Percentiles rank a stretch among this genome's conserved stretches.
These are phyloP conservation scores for Drosophila nr. perissopoda DNA, from an alignment of 2,888 invertebrate species.

Conservation along the genomic window DNA sequence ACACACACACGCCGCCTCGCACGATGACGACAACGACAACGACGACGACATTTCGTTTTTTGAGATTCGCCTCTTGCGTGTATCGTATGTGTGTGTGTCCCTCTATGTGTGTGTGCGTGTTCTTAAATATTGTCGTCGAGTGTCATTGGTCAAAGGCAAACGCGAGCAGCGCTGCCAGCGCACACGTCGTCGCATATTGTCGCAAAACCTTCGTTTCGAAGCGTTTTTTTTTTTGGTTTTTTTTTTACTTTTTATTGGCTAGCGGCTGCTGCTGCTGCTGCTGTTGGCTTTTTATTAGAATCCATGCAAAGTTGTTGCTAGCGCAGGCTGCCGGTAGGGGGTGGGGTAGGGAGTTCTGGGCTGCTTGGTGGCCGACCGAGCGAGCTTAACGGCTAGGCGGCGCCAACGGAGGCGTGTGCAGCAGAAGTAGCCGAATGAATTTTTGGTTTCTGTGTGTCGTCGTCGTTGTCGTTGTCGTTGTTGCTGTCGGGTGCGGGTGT, in stretches of 20 bases:
- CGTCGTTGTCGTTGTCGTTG: conserved; percentile 18
- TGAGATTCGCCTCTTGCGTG: conserved; percentile 63
- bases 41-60: conserved; percentile 74
- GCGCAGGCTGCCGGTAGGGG: conserved; percentile 3
- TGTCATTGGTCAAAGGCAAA: conserved; percentile 83
- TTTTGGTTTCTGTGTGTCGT: conserved; percentile 70
- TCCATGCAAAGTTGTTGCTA: conserved; percentile 29
- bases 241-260: conserved; percentile 23
- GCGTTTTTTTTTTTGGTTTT: conserved; percentile 23
- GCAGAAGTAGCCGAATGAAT: conserved; percentile 71
- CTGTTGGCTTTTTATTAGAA: conserved; percentile 64
- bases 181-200: conserved; percentile 63
- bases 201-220: conserved; percentile 60
- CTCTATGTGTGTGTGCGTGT: conserved; percentile 41
- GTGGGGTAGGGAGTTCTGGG: conserved; percentile 13
- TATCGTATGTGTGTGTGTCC: conserved; percentile 25
- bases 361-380: conserved; percentile 18
- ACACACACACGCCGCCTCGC: conserved; percentile 5
- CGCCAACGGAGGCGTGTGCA: conserved; percentile 55
- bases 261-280: conserved; percentile 31
- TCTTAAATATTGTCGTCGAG: conserved; percentile 84
- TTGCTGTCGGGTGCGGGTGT: conserved; percentile 44
- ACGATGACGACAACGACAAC: conserved; percentile 33
- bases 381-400: conserved; percentile 16
- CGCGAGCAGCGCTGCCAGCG: conserved; percentile 55